Conservation (phyloP, 2,113 vertebrate genomes). For the Amphiprion ocellaris region DNA sequence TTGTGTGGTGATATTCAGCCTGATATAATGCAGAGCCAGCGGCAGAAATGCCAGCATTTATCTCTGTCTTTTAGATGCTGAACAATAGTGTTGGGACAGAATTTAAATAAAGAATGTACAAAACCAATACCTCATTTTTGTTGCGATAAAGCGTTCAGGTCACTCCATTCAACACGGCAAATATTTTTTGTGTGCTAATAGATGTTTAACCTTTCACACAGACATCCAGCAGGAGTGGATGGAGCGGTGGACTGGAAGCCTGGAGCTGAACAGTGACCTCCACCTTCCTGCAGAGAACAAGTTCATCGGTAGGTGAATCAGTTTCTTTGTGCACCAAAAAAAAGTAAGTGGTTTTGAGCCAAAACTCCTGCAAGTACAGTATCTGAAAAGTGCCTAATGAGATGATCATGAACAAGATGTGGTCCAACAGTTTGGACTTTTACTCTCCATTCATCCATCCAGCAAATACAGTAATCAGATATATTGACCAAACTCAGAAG, state of each 20-base stretch:
- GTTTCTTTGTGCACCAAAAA: constrained; percentile 11
- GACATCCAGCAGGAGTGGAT: constrained; percentile 90
- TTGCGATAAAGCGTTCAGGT: neutral
- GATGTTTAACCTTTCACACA: constrained; percentile 60
- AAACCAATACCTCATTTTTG: neutral
- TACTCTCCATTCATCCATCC: constrained; percentile 9
- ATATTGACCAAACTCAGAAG: constrained; percentile 20
- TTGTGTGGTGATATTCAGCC: constrained; percentile 46
- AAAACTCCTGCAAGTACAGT: neutral
- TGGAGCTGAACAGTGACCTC: constrained; percentile 89
- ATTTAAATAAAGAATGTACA: neutral
- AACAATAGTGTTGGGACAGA: constrained; percentile 22
- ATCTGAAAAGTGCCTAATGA: constrained; percentile 29
- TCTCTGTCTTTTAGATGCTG: constrained; percentile 48
- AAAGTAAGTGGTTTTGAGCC: neutral
- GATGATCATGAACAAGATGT: neutral
- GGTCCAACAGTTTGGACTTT: constrained; percentile 19
- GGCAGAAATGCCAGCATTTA: constrained; percentile 59
- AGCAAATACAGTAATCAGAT: constrained; percentile 22
- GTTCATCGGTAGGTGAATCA: constrained; percentile 91
- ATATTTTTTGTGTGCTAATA: neutral
- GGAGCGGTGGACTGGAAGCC: constrained; percentile 89
- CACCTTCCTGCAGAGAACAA: constrained; percentile 95
- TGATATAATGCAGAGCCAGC: constrained; percentile 81
- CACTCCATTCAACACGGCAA: neutral